Evolutionary conservation across 2,888 invertebrate genomes (phyloP), one percentile per base, ranked within the genome.

Genomic region (Aelia acuminata): DNA sequence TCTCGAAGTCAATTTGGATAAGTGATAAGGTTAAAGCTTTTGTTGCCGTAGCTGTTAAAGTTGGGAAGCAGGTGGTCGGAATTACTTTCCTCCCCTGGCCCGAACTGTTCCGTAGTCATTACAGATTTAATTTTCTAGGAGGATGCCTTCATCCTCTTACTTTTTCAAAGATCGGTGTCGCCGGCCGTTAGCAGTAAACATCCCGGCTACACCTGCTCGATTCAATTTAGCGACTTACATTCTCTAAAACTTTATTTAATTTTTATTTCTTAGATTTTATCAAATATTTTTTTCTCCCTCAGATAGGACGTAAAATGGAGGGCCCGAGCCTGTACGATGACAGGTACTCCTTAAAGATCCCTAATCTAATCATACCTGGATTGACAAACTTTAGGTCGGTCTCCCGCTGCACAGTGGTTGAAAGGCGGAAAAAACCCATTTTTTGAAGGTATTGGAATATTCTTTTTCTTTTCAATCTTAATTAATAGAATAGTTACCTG

Each of bases 41-140:
- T 20, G 63, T 35, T 70, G 26, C 13, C 20, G 0, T 35, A 0
- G 15, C 35, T 57, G 15, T 3, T 26, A 13, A 31, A 57, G 57
- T 26, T 57, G 5, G 63, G 1, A 3, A 5, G 35, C 63, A 70
- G 63, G 63, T 70, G 63, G 31, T 35, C 7, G 63, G 35, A 70
- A 70, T 31, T 26, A 31, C 26, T 57, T 18, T 13, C 26, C 26
- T 15, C 13, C 35, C 8, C 63, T 35, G 8, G 31, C 7, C 31
- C 8, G 4, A 35, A 35, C 63, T 70, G 31, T 70, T 70, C 63
- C 18, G 18, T 70, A 18, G 63, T 22, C 35, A 7, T 70, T 70
- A 70, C 63, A 18, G 63, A 70, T 70, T 70, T 70, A 70, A 70
- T 70, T 70, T 70, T 70, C 63, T 31, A 18, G 63, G 13, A 35